Percentiles rank a stretch among this genome's conserved stretches.
Evolutionary conservation across 2,888 invertebrate species (phyloP).

Genomic region (Strigamia transsilvanica): DNA sequence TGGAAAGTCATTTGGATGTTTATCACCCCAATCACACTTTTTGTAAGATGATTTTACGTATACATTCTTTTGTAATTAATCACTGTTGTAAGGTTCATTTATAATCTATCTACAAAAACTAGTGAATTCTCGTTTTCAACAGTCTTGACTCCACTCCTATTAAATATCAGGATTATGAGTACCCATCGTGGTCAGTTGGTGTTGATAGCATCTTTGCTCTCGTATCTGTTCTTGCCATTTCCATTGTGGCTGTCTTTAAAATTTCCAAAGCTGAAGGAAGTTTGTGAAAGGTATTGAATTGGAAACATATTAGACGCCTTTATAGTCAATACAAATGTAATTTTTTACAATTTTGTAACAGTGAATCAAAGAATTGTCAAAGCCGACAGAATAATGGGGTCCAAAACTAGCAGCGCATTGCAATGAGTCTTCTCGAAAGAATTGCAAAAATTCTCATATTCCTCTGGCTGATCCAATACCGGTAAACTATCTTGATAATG

Average conservation of each 20-base stretch:
- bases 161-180: conserved; percentile 72
- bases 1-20: conserved; percentile 80
- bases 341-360: conserved; percentile 56
- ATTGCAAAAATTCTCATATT: conserved; percentile 59
- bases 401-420: conserved; percentile 60
- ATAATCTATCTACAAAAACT: too few species aligned
- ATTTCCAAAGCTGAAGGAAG: conserved; percentile 59
- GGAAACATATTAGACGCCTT: too few species aligned
- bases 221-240: conserved; percentile 75
- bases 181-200: conserved; percentile 76
- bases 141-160: conserved; percentile 74
- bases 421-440: too few species aligned
- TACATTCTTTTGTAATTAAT: background rate
- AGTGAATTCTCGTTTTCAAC: conserved; percentile 79
- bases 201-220: conserved; percentile 78
- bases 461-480: conserved; percentile 44
- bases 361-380: conserved; percentile 60
- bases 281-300: conserved; percentile 39
- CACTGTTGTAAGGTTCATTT: conserved; percentile 1
- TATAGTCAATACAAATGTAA: too few species aligned
- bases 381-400: conserved; percentile 63
- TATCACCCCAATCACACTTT: conserved; percentile 73
- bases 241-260: conserved; percentile 70
- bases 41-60: conserved; percentile 69
- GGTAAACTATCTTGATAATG: background rate